These are phyloP conservation scores for Gymnorhina tibicen DNA, from an alignment of 2,113 vertebrate genomes.

Conservation along the genomic window DNA sequence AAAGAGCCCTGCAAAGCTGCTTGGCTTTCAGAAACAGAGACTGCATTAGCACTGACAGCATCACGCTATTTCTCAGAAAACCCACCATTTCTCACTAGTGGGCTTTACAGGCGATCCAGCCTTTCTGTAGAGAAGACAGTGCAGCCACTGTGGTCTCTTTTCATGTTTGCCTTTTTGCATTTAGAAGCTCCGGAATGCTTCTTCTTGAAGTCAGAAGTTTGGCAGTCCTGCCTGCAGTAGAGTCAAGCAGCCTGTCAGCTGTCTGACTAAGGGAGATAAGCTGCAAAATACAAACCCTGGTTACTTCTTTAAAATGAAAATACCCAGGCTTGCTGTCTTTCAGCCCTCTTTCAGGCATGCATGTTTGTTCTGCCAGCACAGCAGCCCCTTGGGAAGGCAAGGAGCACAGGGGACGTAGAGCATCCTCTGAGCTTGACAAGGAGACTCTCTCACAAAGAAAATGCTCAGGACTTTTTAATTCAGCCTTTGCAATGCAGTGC, in stretches of 20 bases:
- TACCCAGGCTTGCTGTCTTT: not conserved
- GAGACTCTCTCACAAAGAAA: not conserved
- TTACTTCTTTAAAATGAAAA: not conserved
- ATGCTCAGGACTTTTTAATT: not conserved
- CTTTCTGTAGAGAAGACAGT: not conserved
- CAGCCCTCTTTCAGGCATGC: constrained; percentile 21
- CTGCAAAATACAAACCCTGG: not conserved
- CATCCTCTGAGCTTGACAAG: not conserved
- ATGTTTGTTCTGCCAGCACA: constrained; percentile 49
- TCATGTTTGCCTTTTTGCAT: not conserved
- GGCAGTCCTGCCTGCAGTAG: not conserved
- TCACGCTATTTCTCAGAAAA: not conserved
- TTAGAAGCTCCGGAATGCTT: not conserved
- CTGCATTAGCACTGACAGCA: not conserved
- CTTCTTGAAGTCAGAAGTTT: not conserved
- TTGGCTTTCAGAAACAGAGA: not conserved
- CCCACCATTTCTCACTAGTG: not conserved
- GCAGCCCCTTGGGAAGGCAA: not conserved
- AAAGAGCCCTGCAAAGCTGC: not conserved
- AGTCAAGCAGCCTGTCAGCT: not conserved
- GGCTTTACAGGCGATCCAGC: not conserved
- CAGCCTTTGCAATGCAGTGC: not conserved
- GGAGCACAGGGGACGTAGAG: not conserved
- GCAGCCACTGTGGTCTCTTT: not conserved
- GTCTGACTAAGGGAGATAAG: not conserved